Percentiles rank a stretch among this genome's conserved stretches.
These are phyloP conservation scores for Trematocara nigrifrons DNA, from an alignment of 2,113 vertebrate genomes.

Conservation along the genomic window DNA sequence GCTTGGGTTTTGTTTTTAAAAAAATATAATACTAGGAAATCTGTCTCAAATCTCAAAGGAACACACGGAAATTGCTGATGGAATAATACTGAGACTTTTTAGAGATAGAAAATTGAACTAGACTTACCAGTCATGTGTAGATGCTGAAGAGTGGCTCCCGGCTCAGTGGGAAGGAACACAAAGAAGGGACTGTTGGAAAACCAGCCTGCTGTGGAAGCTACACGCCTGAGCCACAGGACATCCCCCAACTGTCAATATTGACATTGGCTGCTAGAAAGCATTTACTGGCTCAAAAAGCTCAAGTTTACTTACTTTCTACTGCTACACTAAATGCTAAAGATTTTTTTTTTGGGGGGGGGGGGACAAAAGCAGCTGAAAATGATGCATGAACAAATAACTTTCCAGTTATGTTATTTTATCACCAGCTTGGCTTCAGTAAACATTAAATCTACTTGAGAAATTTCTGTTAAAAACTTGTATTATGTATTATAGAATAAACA, in stretches of 20 bases:
- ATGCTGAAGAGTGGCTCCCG: background rate
- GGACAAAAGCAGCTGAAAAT: background rate
- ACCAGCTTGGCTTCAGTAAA: background rate
- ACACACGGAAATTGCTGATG: background rate
- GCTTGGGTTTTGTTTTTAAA: accelerated
- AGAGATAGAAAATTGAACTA: background rate
- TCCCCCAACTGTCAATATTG: slow-evolving; percentile 65
- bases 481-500: background rate
- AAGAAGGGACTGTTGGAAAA: slow-evolving; percentile 49
- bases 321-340: background rate
- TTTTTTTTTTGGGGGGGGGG: background rate
- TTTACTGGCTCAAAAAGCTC: slow-evolving; percentile 10
- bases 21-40: background rate
- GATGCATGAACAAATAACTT: background rate
- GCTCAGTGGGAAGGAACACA: slow-evolving; percentile 30
- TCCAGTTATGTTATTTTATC: background rate
- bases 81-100: background rate
- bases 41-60: background rate
- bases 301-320: background rate
- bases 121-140: slow-evolving; percentile 21
- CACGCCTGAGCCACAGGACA: slow-evolving; percentile 22
- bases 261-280: slow-evolving; percentile 47
- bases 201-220: slow-evolving; percentile 15
- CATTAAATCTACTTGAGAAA: background rate
- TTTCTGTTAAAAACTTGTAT: background rate